These are phyloP conservation scores for Endotricha flammealis DNA, from an alignment of 2,888 invertebrate genomes.

Conservation along the genomic window DNA sequence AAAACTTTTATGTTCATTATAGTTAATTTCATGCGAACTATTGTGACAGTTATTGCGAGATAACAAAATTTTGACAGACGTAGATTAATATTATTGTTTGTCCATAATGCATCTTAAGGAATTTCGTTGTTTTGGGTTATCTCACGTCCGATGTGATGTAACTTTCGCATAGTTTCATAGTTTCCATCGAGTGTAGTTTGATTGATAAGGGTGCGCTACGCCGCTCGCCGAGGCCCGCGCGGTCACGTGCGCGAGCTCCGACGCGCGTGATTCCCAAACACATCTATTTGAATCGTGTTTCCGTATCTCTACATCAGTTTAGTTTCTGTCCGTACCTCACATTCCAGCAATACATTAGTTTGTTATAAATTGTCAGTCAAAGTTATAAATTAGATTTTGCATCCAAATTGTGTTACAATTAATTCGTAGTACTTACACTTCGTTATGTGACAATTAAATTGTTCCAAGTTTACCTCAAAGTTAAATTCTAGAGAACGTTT, in stretches of 20 bases:
- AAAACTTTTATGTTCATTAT: too few relatives aligned
- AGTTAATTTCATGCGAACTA: too few relatives aligned
- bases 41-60: too few relatives aligned
- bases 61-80: background rate
- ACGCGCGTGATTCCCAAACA: conserved; percentile 32
- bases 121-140: conserved; percentile 22
- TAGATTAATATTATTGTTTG: conserved; percentile 11
- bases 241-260: conserved; percentile 30
- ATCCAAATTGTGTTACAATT: too few relatives aligned
- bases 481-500: too few relatives aligned
- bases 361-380: too few relatives aligned
- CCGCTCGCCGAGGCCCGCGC: conserved; percentile 18
- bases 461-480: too few relatives aligned
- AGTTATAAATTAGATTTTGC: too few relatives aligned
- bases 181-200: conserved; percentile 37
- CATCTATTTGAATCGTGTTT: conserved; percentile 41
- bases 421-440: background rate
- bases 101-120: conserved; percentile 16
- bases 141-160: conserved; percentile 34
- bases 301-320: conserved; percentile 42
- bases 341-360: background rate
- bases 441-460: background rate
- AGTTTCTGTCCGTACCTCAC: background rate
- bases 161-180: conserved; percentile 37
- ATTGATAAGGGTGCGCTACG: conserved; percentile 50